Percentiles rank a stretch among this genome's conserved stretches.
Evolutionary conservation across 2,113 vertebrate species (phyloP).

Genomic region (Sinocyclocheilus rhinocerous): DNA sequence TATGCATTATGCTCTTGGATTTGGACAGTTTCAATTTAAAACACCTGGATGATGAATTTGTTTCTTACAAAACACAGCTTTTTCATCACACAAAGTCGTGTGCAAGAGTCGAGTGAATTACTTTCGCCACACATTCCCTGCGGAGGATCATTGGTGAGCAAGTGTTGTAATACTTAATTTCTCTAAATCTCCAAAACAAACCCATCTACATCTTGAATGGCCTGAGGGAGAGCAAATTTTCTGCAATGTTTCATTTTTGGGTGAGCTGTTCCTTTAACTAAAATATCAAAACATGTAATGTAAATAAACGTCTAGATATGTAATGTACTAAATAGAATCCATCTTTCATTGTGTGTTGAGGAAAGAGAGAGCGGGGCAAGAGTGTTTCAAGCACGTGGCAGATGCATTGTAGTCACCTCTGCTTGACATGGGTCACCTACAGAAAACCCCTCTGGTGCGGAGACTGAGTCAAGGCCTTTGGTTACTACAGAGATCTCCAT

Average conservation of each 20-base stretch:
- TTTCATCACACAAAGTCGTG: no score
- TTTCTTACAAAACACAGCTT: no score
- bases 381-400: constrained; percentile 52
- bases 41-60: no score
- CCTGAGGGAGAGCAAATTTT: no score
- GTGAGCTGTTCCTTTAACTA: not conserved
- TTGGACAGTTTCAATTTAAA: no score
- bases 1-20: no score
- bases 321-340: not conserved
- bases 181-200: no score
- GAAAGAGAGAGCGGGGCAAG: not conserved
- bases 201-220: no score
- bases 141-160: no score
- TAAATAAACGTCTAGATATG: not conserved
- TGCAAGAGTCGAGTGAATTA: no score
- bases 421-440: constrained; percentile 59
- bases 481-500: constrained; percentile 56
- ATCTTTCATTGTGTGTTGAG: constrained; percentile 5
- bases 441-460: constrained; percentile 40
- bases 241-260: not conserved
- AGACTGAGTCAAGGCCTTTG: constrained; percentile 44
- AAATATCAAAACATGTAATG: not conserved
- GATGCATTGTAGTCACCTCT: constrained; percentile 60
- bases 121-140: no score
- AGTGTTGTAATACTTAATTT: no score